Conservation (phyloP, 2,113 vertebrate species). For the Sigmodon hispidus region DNA sequence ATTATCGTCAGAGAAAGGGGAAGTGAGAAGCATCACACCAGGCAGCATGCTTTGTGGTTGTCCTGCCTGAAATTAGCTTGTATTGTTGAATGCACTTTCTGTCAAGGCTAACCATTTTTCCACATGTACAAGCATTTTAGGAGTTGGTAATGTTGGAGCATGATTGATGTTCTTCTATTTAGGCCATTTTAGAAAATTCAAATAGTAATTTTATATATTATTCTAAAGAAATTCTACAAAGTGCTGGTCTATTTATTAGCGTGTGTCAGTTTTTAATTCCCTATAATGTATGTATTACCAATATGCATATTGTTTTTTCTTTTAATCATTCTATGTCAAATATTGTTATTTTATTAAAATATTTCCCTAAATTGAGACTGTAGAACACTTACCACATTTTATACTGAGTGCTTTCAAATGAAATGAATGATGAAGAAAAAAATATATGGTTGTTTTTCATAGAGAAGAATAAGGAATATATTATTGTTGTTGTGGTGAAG, state of each 20-base stretch:
- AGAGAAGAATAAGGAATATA: background rate
- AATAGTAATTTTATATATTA: background rate
- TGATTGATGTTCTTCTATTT: background rate
- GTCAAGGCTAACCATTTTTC: background rate
- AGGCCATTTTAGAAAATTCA: conserved; percentile 28
- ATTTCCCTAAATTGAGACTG: background rate
- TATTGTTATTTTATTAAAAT: background rate
- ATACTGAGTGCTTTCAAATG: background rate
- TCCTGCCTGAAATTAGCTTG: background rate
- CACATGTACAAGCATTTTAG: background rate
- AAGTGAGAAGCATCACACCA: background rate
- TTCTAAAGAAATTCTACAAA: no score
- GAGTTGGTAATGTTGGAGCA: background rate
- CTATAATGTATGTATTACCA: background rate
- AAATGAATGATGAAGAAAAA: accelerated
- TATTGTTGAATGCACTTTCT: background rate
- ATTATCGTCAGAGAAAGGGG: background rate
- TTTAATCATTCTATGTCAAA: background rate
- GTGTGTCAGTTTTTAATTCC: accelerated
- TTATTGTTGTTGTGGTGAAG: no score
- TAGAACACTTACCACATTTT: background rate
- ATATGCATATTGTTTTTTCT: background rate
- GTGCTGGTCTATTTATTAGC: background rate
- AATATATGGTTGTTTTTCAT: background rate
- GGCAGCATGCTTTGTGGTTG: background rate